Evolutionary conservation across 2,888 invertebrate genomes (phyloP), one percentile per base, ranked within the genome.

Genomic region (Cyaniris semiargus): DNA sequence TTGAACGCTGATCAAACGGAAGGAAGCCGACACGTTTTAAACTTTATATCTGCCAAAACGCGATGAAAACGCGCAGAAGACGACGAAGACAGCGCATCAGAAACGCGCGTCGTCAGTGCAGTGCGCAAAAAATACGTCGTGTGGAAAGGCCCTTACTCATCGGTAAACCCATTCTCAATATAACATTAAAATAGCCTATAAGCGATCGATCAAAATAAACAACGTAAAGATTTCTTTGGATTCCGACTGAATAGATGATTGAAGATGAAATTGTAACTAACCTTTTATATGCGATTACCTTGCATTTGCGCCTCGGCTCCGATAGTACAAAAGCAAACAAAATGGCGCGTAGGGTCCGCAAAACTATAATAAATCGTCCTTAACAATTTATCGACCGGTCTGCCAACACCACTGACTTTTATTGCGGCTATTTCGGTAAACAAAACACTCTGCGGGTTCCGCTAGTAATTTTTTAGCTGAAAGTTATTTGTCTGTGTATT

Each of bases 341-440:
- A 74, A 74, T 53, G 74, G 53, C 53, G 27, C 15, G 74, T 31
- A 74, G 44, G 44, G 74, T 74, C 74, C 13, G 74, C 74, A 21
- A 53, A 74, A 74, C 74, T 53, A 74, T 27, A 48, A 74, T 74
- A 74, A 74, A 74, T 74, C 74, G 74, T 27, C 44, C 53, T 48
- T 74, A 48, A 74, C 53, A 74, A 74, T 74, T 74, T 74, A 74
- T 74, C 48, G 74, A 74, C 74, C 74, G 74, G 53, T 48, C 74
- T 74, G 74, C 58, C 76, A 58, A 31, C 56, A 53, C 71, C 76
- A 76, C 21, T 76, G 58, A 53, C 38, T 72, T 58, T 76, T 72
- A 76, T 56, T 71, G n/a, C 71, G 70, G 21, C 18, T 72, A 76
- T 58, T 72, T 38, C 18, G 58, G 38, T 38, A 76, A 71, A 71